Evolutionary conservation across 2,888 invertebrate genomes (phyloP).

Genomic region (Cenopis cana): DNA sequence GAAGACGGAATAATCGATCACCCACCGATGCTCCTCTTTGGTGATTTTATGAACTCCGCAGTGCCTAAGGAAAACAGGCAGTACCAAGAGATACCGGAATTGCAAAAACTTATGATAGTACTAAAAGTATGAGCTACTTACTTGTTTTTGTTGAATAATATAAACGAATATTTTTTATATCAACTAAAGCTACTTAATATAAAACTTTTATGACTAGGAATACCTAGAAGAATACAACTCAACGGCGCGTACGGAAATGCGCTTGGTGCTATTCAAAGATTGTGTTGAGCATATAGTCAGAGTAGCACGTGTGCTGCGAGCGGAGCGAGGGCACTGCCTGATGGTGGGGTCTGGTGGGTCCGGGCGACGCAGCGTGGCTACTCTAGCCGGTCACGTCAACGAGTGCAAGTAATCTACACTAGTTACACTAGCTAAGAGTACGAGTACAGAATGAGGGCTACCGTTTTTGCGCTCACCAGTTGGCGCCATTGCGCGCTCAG

Average conservation of each 20-base stretch:
- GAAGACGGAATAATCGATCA: constrained; percentile 84
- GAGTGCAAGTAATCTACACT: constrained; percentile 88
- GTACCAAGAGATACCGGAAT: constrained; percentile 93
- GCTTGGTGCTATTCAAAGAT: constrained; percentile 94
- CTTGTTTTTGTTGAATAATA: no score
- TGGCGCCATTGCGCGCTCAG: no score
- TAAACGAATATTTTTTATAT: no score
- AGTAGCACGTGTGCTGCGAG: constrained; percentile 92
- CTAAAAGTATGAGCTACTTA: constrained; percentile 84
- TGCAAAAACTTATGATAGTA: constrained; percentile 88
- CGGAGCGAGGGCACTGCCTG: constrained; percentile 95
- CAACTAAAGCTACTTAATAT: background rate
- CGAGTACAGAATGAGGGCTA: no score
- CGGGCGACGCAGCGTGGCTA: constrained; percentile 95
- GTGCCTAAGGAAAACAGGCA: constrained; percentile 89
- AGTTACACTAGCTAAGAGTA: no score
- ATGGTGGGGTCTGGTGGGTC: constrained; percentile 96
- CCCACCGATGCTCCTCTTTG: constrained; percentile 90
- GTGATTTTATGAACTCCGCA: constrained; percentile 93
- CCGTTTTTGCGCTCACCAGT: no score
- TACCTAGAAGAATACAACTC: constrained; percentile 94
- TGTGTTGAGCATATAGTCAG: constrained; percentile 95
- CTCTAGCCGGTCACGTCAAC: constrained; percentile 93
- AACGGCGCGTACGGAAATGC: constrained; percentile 91
- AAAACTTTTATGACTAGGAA: constrained; percentile 79